phyloP scores from a whole-genome alignment of 2,797 vertebrate genomes.

The Arctocebus calabarensis region DNA sequence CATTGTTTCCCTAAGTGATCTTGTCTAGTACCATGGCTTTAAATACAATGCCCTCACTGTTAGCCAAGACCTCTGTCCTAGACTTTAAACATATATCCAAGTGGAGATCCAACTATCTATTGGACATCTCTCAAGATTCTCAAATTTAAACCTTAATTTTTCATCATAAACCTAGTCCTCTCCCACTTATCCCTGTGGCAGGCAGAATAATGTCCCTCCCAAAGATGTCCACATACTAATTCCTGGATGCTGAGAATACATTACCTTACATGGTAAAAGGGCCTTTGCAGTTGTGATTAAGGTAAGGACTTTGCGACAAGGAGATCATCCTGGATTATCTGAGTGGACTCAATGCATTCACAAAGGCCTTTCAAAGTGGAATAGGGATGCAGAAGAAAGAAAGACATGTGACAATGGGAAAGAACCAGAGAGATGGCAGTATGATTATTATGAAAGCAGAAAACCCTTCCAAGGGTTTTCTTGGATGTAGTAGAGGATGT shows the following conservation, averaged over 20 bases:
- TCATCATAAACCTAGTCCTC: background rate
- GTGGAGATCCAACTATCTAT: background rate
- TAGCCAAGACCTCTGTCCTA: background rate
- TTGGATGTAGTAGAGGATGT: background rate
- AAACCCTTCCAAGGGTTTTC: background rate
- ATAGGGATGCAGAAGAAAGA: background rate
- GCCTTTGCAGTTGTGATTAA: background rate
- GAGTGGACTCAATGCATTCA: background rate
- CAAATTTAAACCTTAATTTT: conserved; percentile 22
- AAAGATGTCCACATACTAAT: background rate
- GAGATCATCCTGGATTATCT: background rate
- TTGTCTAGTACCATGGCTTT: background rate
- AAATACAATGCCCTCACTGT: background rate
- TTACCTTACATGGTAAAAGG: background rate
- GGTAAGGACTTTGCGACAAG: background rate
- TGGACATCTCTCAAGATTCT: background rate
- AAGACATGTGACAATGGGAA: background rate
- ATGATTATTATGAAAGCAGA: background rate
- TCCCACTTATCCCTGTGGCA: background rate
- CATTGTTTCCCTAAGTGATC: background rate
- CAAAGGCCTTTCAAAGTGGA: background rate
- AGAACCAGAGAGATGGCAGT: background rate
- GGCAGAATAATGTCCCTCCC: background rate
- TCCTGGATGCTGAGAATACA: background rate
- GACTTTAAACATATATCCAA: background rate